phyloP scores from a whole-genome alignment of 2,888 invertebrate species.

The Hemithea aestivaria region DNA sequence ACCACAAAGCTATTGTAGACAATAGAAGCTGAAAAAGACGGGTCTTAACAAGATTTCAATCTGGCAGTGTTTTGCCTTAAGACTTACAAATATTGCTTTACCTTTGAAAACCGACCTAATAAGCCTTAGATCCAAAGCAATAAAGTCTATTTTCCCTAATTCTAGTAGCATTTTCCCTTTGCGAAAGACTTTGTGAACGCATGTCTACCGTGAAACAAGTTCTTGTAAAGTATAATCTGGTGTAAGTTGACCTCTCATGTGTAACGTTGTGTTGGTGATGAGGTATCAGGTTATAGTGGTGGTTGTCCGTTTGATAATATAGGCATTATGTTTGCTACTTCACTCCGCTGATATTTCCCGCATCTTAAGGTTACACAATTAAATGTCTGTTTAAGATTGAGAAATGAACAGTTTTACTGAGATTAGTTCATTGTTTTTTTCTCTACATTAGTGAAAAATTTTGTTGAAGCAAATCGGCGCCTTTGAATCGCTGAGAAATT shows the following conservation, averaged over 20 bases:
- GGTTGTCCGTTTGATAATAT: constrained; percentile 21
- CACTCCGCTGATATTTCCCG: constrained; percentile 22
- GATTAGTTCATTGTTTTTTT: too few species aligned
- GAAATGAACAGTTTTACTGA: too few species aligned
- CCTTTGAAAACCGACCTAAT: not conserved
- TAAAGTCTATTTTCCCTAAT: constrained; percentile 16
- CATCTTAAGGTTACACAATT: constrained; percentile 3
- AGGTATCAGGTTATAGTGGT: constrained; percentile 14
- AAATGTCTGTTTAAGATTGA: not conserved
- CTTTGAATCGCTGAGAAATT: too few species aligned
- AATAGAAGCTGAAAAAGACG: constrained; percentile 76
- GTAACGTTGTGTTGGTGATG: not conserved
- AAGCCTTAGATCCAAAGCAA: not conserved
- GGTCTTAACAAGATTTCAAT: constrained; percentile 76
- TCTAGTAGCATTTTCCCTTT: constrained; percentile 24
- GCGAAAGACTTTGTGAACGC: constrained; percentile 62
- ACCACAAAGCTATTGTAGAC: constrained; percentile 75
- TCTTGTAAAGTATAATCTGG: constrained; percentile 69
- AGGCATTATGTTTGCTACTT: constrained; percentile 19
- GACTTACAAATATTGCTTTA: constrained; percentile 39
- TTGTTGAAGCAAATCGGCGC: too few species aligned
- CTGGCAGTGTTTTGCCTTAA: constrained; percentile 68
- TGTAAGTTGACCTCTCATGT: constrained; percentile 31
- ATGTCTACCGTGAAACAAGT: constrained; percentile 72
- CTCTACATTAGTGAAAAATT: too few species aligned